Base-by-base conservation (phyloP, 2,888 invertebrate genomes). In the Chalcis sispes region DNA sequence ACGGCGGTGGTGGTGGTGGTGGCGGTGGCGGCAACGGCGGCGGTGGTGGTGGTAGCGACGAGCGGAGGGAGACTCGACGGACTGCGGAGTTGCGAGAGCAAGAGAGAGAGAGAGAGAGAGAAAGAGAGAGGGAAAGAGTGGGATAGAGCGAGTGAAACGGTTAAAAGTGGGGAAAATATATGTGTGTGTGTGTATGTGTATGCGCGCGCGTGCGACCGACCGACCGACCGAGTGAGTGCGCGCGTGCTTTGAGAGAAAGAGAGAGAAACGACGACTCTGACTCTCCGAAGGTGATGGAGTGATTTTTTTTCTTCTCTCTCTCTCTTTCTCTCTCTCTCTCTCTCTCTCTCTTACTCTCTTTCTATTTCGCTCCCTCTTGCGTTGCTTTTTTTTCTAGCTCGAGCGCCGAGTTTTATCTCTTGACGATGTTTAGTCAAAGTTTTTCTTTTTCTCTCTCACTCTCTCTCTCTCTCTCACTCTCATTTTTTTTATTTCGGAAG, bases 211-310 rank as follows among this genome's bases (percentile, higher is more conserved):
- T 36, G 50, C 62, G n/a, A n/a, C n/a, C n/a, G 46, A 32, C 5
- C 32, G 2, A 2, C 15, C 42, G 42, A 13, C 7, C 42, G 42
- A 42, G 42, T n/a, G n/a, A 40, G 71, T 36, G 58, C 73, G 67
- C 50, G 62, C 25, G 72, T 15, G 48, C 32, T 42, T n/a, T n/a
- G n/a, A n/a, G n/a, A n/a, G n/a, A n/a, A n/a, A 46, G 46, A 29
- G 62, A n/a, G n/a, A n/a, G n/a, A n/a, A n/a, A n/a, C n/a, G n/a
- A 50, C 46, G 20, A 36, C 32, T 48, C 61, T 46, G 62, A 40
- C 40, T 36, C 66, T 64, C 15, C 48, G 61, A 71, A 71, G 71
- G 71, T 71, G 72, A 73, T 66, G 66, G 72, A 72, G 65, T 72
- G 58, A 64, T 72, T 59, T 50, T 40, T n/a, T n/a, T n/a, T 29